phyloP scores from a whole-genome alignment of 1,140 invertebrate species.

The Solen grandis region DNA sequence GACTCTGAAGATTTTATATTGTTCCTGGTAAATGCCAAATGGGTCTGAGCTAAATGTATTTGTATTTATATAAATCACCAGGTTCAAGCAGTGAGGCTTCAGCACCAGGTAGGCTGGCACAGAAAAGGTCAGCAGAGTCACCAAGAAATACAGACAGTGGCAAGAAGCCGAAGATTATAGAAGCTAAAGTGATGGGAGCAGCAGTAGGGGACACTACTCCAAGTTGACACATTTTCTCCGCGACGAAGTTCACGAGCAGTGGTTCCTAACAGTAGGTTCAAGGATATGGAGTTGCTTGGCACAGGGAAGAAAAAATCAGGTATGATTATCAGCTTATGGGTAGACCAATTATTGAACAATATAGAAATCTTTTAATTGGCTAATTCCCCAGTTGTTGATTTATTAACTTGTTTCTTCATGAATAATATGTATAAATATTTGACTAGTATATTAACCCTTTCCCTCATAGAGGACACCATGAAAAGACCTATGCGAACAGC shows the following conservation, averaged over 20 bases:
- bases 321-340: too few relatives aligned
- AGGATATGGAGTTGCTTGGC: constrained; percentile 43
- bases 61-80: not conserved
- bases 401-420: too few relatives aligned
- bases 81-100: not conserved
- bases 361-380: too few relatives aligned
- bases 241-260: constrained; percentile 45
- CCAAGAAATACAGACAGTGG: not conserved
- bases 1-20: too few relatives aligned
- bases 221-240: constrained; percentile 11
- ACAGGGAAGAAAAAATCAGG: constrained; percentile 15
- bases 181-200: not conserved
- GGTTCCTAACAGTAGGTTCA: constrained; percentile 46
- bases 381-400: too few relatives aligned
- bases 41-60: not conserved
- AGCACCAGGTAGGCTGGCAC: not conserved
- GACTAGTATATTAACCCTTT: too few relatives aligned
- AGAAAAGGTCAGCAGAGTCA: not conserved
- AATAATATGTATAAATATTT: too few relatives aligned
- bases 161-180: not conserved
- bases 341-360: too few relatives aligned
- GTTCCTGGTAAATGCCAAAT: too few relatives aligned
- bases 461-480: too few relatives aligned
- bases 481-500: too few relatives aligned
- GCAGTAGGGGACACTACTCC: not conserved